Conservation (phyloP, 1,140 invertebrate species). For the Brachionus calyciflorus region DNA sequence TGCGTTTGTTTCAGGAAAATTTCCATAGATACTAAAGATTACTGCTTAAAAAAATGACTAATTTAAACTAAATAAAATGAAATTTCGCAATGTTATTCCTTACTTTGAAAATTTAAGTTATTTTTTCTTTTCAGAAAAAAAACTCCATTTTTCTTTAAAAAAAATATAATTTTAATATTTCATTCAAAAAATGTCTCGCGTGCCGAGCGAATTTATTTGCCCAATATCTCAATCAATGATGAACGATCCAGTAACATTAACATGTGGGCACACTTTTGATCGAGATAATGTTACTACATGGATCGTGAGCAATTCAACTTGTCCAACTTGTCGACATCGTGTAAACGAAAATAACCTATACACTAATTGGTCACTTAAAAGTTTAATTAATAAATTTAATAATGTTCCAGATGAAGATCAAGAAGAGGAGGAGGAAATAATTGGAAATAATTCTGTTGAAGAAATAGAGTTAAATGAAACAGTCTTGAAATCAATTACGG, state of each 20-base stretch:
- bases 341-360: neutral
- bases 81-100: too few relatives aligned
- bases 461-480: neutral
- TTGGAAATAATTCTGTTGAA: neutral
- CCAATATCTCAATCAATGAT: slow-evolving; percentile 13
- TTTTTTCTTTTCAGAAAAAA: too few relatives aligned
- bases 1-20: too few relatives aligned
- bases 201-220: slow-evolving; percentile 23
- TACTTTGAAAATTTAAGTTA: too few relatives aligned
- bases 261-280: slow-evolving; percentile 39
- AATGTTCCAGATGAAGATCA: neutral
- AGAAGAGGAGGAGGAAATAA: neutral
- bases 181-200: neutral
- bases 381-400: slow-evolving; percentile 24
- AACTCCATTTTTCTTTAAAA: neutral
- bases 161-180: neutral
- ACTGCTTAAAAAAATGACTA: too few relatives aligned
- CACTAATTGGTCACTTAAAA: slow-evolving; percentile 38
- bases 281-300: neutral
- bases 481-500: neutral
- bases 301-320: neutral
- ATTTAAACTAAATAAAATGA: too few relatives aligned
- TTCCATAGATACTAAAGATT: too few relatives aligned
- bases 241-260: slow-evolving; percentile 15
- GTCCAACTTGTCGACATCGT: slow-evolving; percentile 10